Evolutionary conservation across 53 echinoderm and acorn worm species (phyloP), one percentile per base, ranked within the genome.

Genomic region (Arbacia lixula): DNA sequence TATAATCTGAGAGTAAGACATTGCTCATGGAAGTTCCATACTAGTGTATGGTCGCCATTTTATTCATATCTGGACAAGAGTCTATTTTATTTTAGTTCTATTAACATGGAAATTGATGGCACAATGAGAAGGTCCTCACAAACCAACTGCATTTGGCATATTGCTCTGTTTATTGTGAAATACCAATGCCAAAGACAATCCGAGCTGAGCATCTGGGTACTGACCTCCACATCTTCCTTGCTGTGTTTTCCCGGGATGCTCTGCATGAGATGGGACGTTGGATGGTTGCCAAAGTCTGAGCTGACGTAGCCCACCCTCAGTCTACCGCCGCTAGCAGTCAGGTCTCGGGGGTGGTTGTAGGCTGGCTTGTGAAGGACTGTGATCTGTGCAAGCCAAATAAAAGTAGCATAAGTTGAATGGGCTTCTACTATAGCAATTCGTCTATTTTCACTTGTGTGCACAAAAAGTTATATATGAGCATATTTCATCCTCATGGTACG

Each of bases 191-290:
- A 31, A n/a, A 4, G 11, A 20, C 37, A 40, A n/a, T n/a, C 17
- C 2, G 0, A 22, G 41, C 17, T 5, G 39, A 28, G 5, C 36
- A 16, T 25, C 25, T 31, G 32, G 30, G 17, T 5, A 34, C 92
- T 76, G 60, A 94, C 98, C 94, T 99, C 99, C 11, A 99, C 91
- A 12, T 91, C 89, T n/a, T 99, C 94, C 39, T 79, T 79, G 51
- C 83, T 94, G 86, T 99, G 99, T 76, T 92, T 94, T 31, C 94
- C 99, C 33, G 99, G 99, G 53, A 99, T 90, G 71, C 99, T 94
- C 90, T 99, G 99, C 99, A 99, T 99, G 81, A 99, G 94, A 79
- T 99, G 99, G 26, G 99, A 99, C 27, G 99, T 99, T 3, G 99
- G 99, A 63, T 99, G 99, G 66, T 99, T 99, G 56, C 99, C 99